Evolutionary conservation across 2,113 vertebrate genomes (phyloP).

Genomic region (Hemiprocne comata): DNA sequence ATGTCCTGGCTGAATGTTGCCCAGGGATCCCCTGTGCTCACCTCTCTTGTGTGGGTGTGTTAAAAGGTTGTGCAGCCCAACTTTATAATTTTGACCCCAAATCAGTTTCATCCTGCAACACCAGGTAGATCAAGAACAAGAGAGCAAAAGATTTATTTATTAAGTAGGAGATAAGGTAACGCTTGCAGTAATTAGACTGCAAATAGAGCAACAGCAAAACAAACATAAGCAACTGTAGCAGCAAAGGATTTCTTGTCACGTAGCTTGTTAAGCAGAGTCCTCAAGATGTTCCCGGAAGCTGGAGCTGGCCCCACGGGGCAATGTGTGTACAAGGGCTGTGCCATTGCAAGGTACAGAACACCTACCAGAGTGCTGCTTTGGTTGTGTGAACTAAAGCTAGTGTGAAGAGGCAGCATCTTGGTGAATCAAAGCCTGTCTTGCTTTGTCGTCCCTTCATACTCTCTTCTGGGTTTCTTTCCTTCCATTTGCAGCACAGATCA

Average conservation of each 20-base stretch:
- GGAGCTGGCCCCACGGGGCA: not conserved
- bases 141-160: constrained; percentile 33
- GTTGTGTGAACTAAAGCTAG: not conserved
- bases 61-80: not conserved
- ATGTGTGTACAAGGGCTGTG: not conserved
- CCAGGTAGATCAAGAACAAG: not conserved
- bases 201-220: not conserved
- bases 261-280: not conserved
- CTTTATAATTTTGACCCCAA: not conserved
- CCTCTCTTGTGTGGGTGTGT: not conserved
- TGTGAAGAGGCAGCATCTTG: not conserved
- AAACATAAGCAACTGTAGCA: not conserved
- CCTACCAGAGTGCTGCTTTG: not conserved
- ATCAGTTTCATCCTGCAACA: not conserved
- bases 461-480: not conserved
- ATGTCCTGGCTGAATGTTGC: not conserved
- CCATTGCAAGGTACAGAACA: not conserved
- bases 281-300: not conserved
- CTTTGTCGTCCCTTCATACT: not conserved
- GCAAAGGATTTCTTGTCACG: not conserved
- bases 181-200: not conserved
- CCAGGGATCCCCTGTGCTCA: not conserved
- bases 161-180: not conserved
- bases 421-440: rapidly evolving
- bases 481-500: not conserved